Evolutionary conservation across 2,888 invertebrate genomes (phyloP).

Genomic region (Lepidocyrtoides sp.): DNA sequence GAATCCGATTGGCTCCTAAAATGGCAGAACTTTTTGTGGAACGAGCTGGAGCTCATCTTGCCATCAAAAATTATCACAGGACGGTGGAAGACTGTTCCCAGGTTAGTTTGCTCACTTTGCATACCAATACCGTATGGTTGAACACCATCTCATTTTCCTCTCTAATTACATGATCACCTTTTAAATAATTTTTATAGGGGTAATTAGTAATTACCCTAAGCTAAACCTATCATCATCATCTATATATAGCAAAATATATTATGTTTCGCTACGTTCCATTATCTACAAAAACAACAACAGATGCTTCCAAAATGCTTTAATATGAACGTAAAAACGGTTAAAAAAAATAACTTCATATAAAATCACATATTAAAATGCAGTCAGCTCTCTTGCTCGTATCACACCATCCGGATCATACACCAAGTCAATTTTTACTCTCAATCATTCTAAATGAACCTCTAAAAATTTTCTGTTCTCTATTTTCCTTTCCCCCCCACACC

Average conservation of each 20-base stretch:
- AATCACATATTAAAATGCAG: neutral
- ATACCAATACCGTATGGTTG: too few relatives aligned
- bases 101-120: constrained; percentile 87
- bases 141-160: too few relatives aligned
- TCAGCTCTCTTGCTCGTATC: neutral
- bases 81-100: constrained; percentile 89
- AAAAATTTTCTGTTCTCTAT: neutral
- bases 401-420: neutral
- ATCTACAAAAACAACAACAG: neutral
- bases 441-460: too few relatives aligned
- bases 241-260: too few relatives aligned
- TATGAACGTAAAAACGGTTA: neutral
- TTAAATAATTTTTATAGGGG: too few relatives aligned
- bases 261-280: too few relatives aligned
- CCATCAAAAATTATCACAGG: constrained; percentile 92
- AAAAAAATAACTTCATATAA: too few relatives aligned
- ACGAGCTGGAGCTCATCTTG: constrained; percentile 93
- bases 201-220: too few relatives aligned
- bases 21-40: constrained; percentile 92
- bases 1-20: constrained; percentile 91
- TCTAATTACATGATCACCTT: too few relatives aligned
- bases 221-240: too few relatives aligned
- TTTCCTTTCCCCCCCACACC: neutral
- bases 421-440: neutral
- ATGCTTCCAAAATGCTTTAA: neutral